These are phyloP conservation scores for Brevipalpus yothersi DNA, from an alignment of 1,140 invertebrate genomes.

Conservation along the genomic window DNA sequence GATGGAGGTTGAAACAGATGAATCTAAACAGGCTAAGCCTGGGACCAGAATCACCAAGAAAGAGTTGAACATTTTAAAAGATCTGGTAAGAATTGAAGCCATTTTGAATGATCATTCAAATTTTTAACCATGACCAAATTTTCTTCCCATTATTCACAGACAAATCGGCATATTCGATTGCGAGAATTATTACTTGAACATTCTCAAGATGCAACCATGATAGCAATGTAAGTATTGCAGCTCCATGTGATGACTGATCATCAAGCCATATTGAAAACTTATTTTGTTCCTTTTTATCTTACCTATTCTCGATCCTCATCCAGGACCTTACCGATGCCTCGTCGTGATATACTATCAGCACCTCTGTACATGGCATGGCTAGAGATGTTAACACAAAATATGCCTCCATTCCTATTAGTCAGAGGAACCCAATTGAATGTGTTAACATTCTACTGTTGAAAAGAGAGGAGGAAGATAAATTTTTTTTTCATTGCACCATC, in stretches of 20 bases:
- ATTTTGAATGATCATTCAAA: not conserved
- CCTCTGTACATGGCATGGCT: slow-evolving; percentile 89
- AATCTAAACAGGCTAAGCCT: not conserved
- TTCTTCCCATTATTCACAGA: slow-evolving; percentile 19
- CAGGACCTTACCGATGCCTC: slow-evolving; percentile 24
- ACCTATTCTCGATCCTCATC: not conserved
- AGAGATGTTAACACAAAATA: slow-evolving; percentile 56
- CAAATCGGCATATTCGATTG: slow-evolving; percentile 54
- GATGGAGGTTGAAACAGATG: not conserved
- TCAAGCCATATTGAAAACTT: too few relatives aligned
- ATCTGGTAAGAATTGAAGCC: not conserved
- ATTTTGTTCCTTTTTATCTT: too few relatives aligned
- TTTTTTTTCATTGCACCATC: too few relatives aligned
- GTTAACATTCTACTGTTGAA: slow-evolving; percentile 50
- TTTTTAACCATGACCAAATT: not conserved
- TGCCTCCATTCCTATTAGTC: slow-evolving; percentile 70
- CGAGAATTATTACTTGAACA: slow-evolving; percentile 41
- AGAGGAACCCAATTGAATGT: slow-evolving; percentile 80
- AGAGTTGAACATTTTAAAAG: not conserved
- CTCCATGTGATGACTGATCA: too few relatives aligned
- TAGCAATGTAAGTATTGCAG: slow-evolving; percentile 25
- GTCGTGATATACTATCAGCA: slow-evolving; percentile 41
- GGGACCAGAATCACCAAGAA: not conserved
- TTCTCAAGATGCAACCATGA: slow-evolving; percentile 22
- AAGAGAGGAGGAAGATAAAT: not conserved